Percentiles rank a stretch among this genome's conserved stretches.
These are phyloP conservation scores for Passer montanus DNA, from an alignment of 2,113 vertebrate species.

Conservation along the genomic window DNA sequence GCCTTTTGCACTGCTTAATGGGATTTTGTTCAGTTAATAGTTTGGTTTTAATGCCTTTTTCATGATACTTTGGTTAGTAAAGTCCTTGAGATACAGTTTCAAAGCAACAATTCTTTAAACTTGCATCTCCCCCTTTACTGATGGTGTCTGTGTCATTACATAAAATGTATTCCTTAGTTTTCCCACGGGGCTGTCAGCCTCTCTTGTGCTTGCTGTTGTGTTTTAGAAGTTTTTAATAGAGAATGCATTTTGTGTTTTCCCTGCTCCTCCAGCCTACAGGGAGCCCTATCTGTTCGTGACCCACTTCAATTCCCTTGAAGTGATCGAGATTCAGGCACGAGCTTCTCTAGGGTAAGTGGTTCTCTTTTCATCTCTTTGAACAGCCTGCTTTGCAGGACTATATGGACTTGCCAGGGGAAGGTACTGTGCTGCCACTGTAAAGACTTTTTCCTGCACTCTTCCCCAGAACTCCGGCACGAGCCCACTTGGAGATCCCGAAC, in stretches of 20 bases:
- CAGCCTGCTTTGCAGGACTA: neutral
- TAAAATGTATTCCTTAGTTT: neutral
- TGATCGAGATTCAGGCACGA: constrained; percentile 95
- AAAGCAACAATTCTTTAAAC: neutral
- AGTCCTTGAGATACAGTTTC: neutral
- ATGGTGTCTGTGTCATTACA: neutral
- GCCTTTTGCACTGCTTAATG: neutral
- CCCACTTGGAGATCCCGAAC: constrained; percentile 94
- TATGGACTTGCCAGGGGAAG: neutral
- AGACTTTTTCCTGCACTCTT: neutral
- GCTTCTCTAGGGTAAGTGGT: constrained; percentile 85
- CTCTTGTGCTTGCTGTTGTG: neutral
- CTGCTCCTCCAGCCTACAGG: constrained; percentile 86
- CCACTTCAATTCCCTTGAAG: constrained; percentile 97
- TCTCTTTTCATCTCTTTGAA: neutral
- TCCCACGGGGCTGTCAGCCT: neutral
- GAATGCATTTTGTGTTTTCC: neutral
- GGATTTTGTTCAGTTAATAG: neutral
- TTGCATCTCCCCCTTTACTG: neutral
- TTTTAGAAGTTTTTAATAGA: neutral
- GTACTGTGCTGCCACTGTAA: neutral
- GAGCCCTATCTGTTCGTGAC: constrained; percentile 98
- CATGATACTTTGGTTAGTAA: neutral
- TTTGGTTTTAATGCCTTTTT: neutral
- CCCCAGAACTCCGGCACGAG: constrained; percentile 86